Base-by-base conservation (phyloP, 2,113 vertebrate genomes). In the Mastomys coucha region DNA sequence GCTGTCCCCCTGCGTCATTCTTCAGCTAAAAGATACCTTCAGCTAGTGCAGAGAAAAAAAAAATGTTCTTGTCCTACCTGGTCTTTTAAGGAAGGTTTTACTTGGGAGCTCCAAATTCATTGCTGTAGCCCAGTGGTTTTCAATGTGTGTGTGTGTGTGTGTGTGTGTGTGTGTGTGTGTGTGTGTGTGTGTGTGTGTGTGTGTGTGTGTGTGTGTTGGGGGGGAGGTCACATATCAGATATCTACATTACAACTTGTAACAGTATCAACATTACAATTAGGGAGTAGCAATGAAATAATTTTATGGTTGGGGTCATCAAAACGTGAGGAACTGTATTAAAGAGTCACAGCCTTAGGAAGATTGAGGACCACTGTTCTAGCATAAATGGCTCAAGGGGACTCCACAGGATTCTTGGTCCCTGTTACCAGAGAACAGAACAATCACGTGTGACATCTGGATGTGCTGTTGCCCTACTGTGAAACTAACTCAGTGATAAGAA, bases 1-100 rank as follows among this genome's bases (percentile, higher is more conserved):
- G 42, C 36, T 4, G 76, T 20, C 6, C 78, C 53, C 63, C 36
- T 36, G 7, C 42, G 28, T 63, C 56, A 17, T 7, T 87, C 60
- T 60, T 51, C 42, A 93, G 42, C 42, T 33, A n/a, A n/a, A 84
- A 63, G 67, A 69, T 19, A 33, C 26, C 63, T 92, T 51, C n/a
- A 19, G 11, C 33, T 75, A 24, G 33, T n/a, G 11, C 7, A 7
- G 11, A 16, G 33, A 31, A 45, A 16, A 9, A 33, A 33, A 53
- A 3, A 26, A 53, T 9, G 1, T 5, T 19, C 42, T 13, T 3
- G 39, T 10, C 53, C 36, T 26, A 53, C 8, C 7, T 16, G 2
- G 10, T 31, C 26, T 45, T n/a, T 80, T 60, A 56, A 89, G 51
- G 17, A 42, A 87, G 65, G 49, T 16, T 85, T 53, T 49, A 22